Evolutionary conservation across 1,140 invertebrate genomes (phyloP).

Genomic region (Drosophila subobscura): DNA sequence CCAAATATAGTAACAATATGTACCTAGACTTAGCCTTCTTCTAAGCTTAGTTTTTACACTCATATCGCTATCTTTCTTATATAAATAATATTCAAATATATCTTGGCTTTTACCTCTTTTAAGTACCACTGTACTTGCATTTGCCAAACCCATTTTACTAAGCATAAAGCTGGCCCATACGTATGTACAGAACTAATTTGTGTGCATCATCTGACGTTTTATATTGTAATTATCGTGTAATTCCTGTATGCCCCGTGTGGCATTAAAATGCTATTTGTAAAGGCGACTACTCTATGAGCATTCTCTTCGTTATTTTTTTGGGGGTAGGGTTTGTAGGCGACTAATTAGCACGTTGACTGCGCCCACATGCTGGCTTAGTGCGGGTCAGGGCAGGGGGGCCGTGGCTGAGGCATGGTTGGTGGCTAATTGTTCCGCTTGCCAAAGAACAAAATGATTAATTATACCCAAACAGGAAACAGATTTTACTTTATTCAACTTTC

Average conservation of each 20-base stretch:
- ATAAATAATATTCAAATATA: no score
- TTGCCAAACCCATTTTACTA: not conserved
- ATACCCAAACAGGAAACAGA: constrained; percentile 80
- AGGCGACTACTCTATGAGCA: constrained; percentile 10
- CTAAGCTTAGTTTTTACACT: no score
- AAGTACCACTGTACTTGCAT: no score
- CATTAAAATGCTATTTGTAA: constrained; percentile 72
- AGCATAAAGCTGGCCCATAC: no score
- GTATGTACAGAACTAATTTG: not conserved
- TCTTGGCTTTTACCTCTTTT: no score
- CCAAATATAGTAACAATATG: no score
- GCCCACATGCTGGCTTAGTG: constrained; percentile 54
- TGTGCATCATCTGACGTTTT: constrained; percentile 18
- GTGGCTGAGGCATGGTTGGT: constrained; percentile 2
- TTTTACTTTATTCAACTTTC: constrained; percentile 80
- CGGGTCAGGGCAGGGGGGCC: not conserved
- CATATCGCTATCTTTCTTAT: no score
- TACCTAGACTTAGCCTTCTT: no score
- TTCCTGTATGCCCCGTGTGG: constrained; percentile 41
- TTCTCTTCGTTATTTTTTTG: constrained; percentile 15
- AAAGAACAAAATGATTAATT: constrained; percentile 78
- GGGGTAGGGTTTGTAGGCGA: constrained; percentile 4
- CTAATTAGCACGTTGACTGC: constrained; percentile 77
- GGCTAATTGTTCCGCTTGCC: constrained; percentile 79
- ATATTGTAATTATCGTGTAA: constrained; percentile 48